A percentile compares a stretch with the other conserved stretches of the same genome.
These are phyloP conservation scores for Galeruca laticollis DNA, from an alignment of 2,888 invertebrate genomes.

Conservation along the genomic window DNA sequence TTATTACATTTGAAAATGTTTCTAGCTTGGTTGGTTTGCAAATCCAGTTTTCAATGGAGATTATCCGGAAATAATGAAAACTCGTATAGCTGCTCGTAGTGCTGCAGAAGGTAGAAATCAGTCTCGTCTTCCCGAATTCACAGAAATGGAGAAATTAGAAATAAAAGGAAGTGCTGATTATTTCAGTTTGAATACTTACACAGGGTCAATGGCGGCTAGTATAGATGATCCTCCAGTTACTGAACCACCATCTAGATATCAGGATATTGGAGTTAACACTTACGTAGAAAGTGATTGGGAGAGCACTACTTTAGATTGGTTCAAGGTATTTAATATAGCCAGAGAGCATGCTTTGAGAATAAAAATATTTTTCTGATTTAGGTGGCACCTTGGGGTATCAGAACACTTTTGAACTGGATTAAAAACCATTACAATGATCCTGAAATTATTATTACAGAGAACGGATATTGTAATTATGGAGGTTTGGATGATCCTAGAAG, in stretches of 20 bases:
- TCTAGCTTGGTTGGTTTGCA: conserved; percentile 53
- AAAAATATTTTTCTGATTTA: conserved; percentile 29
- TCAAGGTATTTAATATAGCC: conserved; percentile 36
- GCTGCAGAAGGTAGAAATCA: conserved; percentile 70
- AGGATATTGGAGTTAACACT: conserved; percentile 55
- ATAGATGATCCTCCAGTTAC: conserved; percentile 27
- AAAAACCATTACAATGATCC: conserved; percentile 65
- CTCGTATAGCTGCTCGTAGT: conserved; percentile 71
- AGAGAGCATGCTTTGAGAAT: neutral
- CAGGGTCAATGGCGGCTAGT: conserved; percentile 68
- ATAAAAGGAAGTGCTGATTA: conserved; percentile 77
- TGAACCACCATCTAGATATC: conserved; percentile 27
- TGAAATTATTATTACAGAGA: conserved; percentile 70
- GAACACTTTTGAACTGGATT: conserved; percentile 67
- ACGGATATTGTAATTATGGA: conserved; percentile 68
- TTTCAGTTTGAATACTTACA: conserved; percentile 82
- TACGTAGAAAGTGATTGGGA: conserved; percentile 44
- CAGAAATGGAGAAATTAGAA: conserved; percentile 70
- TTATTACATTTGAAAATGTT: neutral
- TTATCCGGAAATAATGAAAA: conserved; percentile 76
- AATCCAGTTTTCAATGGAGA: conserved; percentile 77
- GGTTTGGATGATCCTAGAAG: conserved; percentile 65
- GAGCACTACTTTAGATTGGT: conserved; percentile 40
- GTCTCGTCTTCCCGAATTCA: conserved; percentile 75
- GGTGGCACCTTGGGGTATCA: conserved; percentile 72